These are phyloP conservation scores for Homalodisca vitripennis DNA, from an alignment of 1,140 invertebrate species.

Conservation along the genomic window DNA sequence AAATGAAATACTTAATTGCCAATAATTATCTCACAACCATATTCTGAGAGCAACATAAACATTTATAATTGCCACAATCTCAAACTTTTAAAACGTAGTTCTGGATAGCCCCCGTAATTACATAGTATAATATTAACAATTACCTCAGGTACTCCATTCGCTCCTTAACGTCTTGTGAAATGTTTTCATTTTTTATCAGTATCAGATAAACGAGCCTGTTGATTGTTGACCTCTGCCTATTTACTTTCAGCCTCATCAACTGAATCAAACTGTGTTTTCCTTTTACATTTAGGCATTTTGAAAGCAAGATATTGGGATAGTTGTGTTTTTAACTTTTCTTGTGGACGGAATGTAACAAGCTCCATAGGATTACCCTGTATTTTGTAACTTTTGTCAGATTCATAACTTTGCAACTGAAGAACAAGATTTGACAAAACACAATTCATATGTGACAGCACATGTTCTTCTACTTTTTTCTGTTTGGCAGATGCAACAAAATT, in stretches of 20 bases:
- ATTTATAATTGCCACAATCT: too few relatives aligned
- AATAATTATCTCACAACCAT: too few relatives aligned
- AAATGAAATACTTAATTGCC: too few relatives aligned
- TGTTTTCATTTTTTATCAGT: too few relatives aligned
- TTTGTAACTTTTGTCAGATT: neutral
- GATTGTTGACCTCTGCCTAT: neutral
- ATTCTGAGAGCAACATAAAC: too few relatives aligned
- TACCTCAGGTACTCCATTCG: too few relatives aligned
- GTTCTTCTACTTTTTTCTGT: neutral
- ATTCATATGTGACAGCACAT: neutral
- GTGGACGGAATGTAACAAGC: neutral
- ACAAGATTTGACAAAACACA: neutral
- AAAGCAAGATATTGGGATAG: neutral
- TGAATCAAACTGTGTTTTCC: neutral
- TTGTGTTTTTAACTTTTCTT: too few relatives aligned
- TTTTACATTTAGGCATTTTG: neutral
- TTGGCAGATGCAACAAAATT: too few relatives aligned
- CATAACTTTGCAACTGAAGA: neutral
- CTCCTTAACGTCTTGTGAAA: too few relatives aligned
- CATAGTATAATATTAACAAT: too few relatives aligned
- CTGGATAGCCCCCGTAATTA: too few relatives aligned
- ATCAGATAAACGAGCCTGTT: neutral
- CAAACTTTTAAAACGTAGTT: too few relatives aligned
- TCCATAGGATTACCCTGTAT: neutral
- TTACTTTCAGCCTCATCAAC: neutral